A percentile compares a stretch with the other conserved stretches of the same genome.
Conservation (phyloP, 1,140 invertebrate species). For the Bombus balteatus region DNA sequence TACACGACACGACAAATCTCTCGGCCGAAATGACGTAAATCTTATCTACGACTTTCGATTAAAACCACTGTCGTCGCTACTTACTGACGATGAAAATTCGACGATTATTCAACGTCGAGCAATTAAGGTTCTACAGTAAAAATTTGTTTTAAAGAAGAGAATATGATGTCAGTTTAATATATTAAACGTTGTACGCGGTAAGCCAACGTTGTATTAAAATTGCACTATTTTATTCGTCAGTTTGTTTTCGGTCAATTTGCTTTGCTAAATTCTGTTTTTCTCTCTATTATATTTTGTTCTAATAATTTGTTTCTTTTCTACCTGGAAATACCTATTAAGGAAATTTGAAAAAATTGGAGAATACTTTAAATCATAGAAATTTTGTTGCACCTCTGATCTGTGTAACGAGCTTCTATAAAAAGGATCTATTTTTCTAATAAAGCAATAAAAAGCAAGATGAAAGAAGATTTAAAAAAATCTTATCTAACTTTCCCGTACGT, state of each 20-base stretch:
- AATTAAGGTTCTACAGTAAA: neutral
- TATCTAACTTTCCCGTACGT: neutral
- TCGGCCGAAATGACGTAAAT: neutral
- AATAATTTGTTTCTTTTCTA: too few species aligned
- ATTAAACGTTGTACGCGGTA: neutral
- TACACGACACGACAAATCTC: neutral
- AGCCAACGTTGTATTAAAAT: neutral
- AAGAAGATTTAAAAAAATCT: too few species aligned
- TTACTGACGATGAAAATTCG: neutral
- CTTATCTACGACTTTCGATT: constrained; percentile 12
- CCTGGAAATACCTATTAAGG: too few species aligned
- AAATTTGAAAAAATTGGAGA: too few species aligned
- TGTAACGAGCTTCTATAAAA: neutral
- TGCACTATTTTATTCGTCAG: neutral
- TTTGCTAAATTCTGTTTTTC: neutral
- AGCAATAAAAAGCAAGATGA: neutral
- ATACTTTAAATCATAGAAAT: too few species aligned
- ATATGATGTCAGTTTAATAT: neutral
- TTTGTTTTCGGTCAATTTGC: neutral
- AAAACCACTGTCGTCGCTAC: neutral
- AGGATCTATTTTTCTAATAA: neutral
- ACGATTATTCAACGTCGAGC: neutral
- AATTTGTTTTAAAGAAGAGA: neutral
- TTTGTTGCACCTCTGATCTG: too few species aligned
- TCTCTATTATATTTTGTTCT: too few species aligned